phyloP scores from a whole-genome alignment of 2,888 invertebrate genomes.

The Machimus atricapillus region DNA sequence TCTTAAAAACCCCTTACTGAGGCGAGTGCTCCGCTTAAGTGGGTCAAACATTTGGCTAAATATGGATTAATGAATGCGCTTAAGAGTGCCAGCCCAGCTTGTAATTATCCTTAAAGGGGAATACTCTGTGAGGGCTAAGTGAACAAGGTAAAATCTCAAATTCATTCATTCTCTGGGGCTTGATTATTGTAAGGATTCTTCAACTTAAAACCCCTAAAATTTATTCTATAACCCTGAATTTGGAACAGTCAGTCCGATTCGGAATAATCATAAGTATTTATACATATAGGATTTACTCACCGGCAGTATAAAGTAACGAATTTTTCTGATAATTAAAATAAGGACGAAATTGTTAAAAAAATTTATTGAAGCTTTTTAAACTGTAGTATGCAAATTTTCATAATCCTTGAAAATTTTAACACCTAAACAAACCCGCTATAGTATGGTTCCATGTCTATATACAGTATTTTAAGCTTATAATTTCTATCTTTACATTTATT shows the following conservation, averaged over 20 bases:
- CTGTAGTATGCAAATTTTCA: too few relatives aligned
- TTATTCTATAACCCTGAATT: neutral
- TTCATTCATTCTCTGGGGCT: neutral
- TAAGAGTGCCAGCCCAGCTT: neutral
- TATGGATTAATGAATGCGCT: neutral
- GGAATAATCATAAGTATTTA: too few relatives aligned
- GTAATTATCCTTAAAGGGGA: neutral
- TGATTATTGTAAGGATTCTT: neutral
- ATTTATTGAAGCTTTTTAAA: too few relatives aligned
- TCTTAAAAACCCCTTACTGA: neutral
- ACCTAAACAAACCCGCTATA: too few relatives aligned
- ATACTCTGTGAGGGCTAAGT: neutral
- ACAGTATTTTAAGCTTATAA: too few relatives aligned
- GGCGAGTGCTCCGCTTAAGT: neutral
- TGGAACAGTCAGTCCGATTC: neutral
- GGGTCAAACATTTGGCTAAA: neutral
- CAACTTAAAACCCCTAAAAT: neutral
- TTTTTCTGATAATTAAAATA: too few relatives aligned
- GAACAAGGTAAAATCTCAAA: neutral
- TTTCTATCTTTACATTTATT: too few relatives aligned
- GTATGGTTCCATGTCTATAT: too few relatives aligned
- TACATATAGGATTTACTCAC: too few relatives aligned
- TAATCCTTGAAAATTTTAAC: too few relatives aligned
- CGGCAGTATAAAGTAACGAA: too few relatives aligned
- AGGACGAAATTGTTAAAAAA: too few relatives aligned